Percentiles rank a stretch among this genome's conserved stretches.
Evolutionary conservation across 2,113 vertebrate species (phyloP).

Genomic region (Guaruba guarouba): DNA sequence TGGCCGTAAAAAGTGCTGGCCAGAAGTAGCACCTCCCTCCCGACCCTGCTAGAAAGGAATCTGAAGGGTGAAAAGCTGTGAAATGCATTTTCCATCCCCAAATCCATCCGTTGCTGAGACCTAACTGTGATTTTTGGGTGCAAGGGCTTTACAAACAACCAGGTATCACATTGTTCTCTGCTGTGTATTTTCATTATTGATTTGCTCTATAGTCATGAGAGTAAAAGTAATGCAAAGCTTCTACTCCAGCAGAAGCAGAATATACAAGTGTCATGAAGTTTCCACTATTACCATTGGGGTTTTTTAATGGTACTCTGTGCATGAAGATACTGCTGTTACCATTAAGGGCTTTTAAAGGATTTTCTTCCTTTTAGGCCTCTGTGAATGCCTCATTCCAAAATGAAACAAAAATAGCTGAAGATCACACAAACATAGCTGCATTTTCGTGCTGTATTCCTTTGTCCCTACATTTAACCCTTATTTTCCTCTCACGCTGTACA

Average conservation of each 20-base stretch:
- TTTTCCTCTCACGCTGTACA: not conserved
- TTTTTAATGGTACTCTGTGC: not conserved
- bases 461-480: not conserved
- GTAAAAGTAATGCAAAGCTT: not conserved
- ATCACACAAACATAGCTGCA: not conserved
- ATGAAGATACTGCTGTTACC: not conserved
- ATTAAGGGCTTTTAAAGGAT: accelerated
- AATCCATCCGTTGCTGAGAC: not conserved
- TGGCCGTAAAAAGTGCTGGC: not conserved
- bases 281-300: accelerated
- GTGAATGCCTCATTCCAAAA: not conserved
- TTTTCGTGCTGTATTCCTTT: not conserved
- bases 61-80: not conserved
- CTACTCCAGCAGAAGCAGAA: not conserved
- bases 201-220: not conserved
- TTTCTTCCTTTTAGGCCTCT: not conserved
- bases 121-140: not conserved
- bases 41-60: not conserved
- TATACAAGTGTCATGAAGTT: not conserved
- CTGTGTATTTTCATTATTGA: not conserved
- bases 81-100: not conserved
- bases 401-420: not conserved
- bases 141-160: not conserved
- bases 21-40: not conserved
- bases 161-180: not conserved